Base-by-base conservation (phyloP, 1,140 invertebrate genomes). In the Drosophila sp. region DNA sequence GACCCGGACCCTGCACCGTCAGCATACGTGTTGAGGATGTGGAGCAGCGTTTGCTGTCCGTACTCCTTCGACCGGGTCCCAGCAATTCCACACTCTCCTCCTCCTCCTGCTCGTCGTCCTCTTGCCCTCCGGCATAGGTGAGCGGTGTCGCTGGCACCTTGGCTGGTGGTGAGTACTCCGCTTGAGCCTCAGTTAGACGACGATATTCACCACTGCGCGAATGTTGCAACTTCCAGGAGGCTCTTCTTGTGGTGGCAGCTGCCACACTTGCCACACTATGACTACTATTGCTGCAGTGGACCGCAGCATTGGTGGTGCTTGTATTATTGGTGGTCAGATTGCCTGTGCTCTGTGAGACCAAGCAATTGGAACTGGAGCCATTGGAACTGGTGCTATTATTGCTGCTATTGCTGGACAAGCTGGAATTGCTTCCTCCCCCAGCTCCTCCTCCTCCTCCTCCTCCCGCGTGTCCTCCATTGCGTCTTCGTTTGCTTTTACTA, bases 161-260 rank as follows among this genome's bases (percentile, higher is more conserved):
- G n/a, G 90, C 81, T 1, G 85, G 85, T 1, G 90, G 86, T 1
- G 81, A 81, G 27, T 87, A 83, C 27, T 89, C 81, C 1, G 79
- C 71, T 30, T 73, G 75, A 8, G 86, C 90, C 57, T 87, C 84
- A 0, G 90, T 79, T 3, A 91, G 29, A 0, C 90, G 66, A 0
- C 86, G 82, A 44, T 91, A 91, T 10, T 91, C 90, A 10, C 79
- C 85, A 47, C 90, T 90, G 29, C 82, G 63, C 4, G 89, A 91
- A 23, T 75, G 70, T 8, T 91, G 90, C 32, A 84, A 38, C 68
- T 91, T 91, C 90, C 90, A 91, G 23, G 90, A 91, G 8, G 81
- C 76, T 1, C 90, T 65, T 6, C 90, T 69, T 30, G 80, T 76
- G 7, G 62, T 81, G 10, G 83, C 44, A 27, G 44, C 44, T 25